Evolutionary conservation across 2,113 vertebrate species (phyloP).

Genomic region (Centropristis striata): DNA sequence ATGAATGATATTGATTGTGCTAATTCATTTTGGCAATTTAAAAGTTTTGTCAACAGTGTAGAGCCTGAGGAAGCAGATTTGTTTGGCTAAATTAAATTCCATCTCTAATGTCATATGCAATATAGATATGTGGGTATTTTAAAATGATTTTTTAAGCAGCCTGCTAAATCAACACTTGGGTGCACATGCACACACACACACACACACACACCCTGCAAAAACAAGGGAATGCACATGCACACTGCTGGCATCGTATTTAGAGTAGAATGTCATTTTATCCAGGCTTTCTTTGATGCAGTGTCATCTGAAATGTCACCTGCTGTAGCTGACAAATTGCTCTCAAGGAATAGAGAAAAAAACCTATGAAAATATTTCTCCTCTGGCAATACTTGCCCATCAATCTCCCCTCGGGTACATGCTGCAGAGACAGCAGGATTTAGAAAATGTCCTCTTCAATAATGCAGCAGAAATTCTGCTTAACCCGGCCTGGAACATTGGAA

Average conservation of each 20-base stretch:
- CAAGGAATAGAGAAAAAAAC: constrained; percentile 6
- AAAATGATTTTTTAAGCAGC: constrained; percentile 26
- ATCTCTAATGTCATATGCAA: constrained; percentile 31
- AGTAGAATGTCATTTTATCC: constrained; percentile 36
- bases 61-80: constrained; percentile 27
- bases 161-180: constrained; percentile 1
- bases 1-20: constrained; percentile 49
- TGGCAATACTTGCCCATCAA: constrained; percentile 49
- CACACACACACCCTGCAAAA: neutral
- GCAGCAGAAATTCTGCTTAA: constrained; percentile 45
- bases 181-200: neutral
- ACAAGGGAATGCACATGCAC: neutral
- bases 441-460: constrained; percentile 63
- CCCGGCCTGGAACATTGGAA: constrained; percentile 23
- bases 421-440: constrained; percentile 47
- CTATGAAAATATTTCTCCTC: constrained; percentile 48
- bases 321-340: constrained; percentile 52
- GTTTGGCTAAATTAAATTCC: constrained; percentile 41
- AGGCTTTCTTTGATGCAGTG: constrained; percentile 34
- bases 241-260: neutral
- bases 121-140: constrained; percentile 11
- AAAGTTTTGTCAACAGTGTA: constrained; percentile 35
- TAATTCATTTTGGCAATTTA: constrained; percentile 51
- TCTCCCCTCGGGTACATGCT: constrained; percentile 23
- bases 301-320: constrained; percentile 51